Base-by-base conservation (phyloP, 1,140 invertebrate genomes). In the Drosophila azteca region DNA sequence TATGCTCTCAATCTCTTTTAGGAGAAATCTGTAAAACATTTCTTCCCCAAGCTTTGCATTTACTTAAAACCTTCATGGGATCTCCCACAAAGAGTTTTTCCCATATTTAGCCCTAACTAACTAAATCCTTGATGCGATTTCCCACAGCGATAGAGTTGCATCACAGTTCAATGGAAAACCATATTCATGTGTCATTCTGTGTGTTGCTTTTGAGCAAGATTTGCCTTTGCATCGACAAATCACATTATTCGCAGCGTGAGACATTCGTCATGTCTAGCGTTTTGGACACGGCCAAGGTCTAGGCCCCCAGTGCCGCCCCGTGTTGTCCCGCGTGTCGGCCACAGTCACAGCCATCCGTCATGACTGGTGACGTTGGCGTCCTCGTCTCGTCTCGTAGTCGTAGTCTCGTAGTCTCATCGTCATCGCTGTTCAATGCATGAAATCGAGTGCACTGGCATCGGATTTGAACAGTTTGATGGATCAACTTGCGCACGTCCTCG, bases 391-490 rank as follows among this genome's bases (percentile, higher is more conserved):
- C 65, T 20, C 17, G 17, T 20, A 20, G 17, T 20, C 17, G 46
- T 53, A 74, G 69, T 74, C 43, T 63, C 65, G 46, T 53, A 73
- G 69, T 74, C 43, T 15, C 20, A 44, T 49, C 39, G 22, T 54
- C 55, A 35, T 51, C 58, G 61, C 69, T 60, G 70, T 62, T 85
- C 81, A 77, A 77, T 77, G 74, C 63, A 77, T 76, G 72, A 76
- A 77, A 76, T 69, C 53, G 74, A 87, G 77, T 85, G 74, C 64
- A 70, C 62, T 77, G 68, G 73, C 82, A 81, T 50, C 74, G 83
- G 82, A 88, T 88, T 87, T 87, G 78, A 88, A 87, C 83, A 88
- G 75, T 87, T 87, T 87, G 83, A 87, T 87, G 82, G 82, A 87
- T 87, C 82, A 87, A 87, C 82, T 85, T 87, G 82, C 63, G 69